Evolutionary conservation across 2,113 vertebrate species (phyloP), one percentile per base, ranked within the genome.

Genomic region (Mirza zaza): DNA sequence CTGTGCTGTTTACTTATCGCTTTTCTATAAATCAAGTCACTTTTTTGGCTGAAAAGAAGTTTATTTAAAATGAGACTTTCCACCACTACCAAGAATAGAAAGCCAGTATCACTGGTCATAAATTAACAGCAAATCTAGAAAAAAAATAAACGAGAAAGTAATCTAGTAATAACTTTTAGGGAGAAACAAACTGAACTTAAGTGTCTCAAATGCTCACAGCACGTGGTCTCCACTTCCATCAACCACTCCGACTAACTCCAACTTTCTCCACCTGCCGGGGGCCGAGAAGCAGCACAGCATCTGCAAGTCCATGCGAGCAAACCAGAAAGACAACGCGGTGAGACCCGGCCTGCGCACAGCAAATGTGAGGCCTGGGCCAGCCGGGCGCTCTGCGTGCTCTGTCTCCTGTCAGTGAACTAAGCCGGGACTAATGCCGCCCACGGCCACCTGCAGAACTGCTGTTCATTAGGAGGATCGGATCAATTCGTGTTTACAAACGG

Each of bases 61-160:
- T 94, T 81, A 76, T 68, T 70, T 75, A 63, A 91, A 87, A 88
- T 42, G 23, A 57, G 18, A 21, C 6, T 39, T 61, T 73, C 55
- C 48, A 52, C 80, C 23, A 65, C 65, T 86, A 79, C 63, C 39
- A 84, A 63, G 61, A 77, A 68, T 5, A 90, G 52, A 90, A 90
- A 55, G 77, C 52, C 50, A 92, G 25, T 82, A 59, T 68, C 48
- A 80, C 52, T 29, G 48, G 57, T 70, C 91, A 20, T 75, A 80
- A 94, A 27, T 86, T 55, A 86, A 70, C 80, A 73, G 20, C 23
- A 90, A 94, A 86, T 85, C 73, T 90, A 63, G 89, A 90, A 84
- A 55, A 77, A 83, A 71, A 61, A 59, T 18, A 59, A 27, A 29
- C 29, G 21, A 77, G 50, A 76, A n/a, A 63, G 50, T 80, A 70